Evolutionary conservation across 1,140 invertebrate species (phyloP), one percentile per base, ranked within the genome.

Genomic region (Drosophila yakuba): DNA sequence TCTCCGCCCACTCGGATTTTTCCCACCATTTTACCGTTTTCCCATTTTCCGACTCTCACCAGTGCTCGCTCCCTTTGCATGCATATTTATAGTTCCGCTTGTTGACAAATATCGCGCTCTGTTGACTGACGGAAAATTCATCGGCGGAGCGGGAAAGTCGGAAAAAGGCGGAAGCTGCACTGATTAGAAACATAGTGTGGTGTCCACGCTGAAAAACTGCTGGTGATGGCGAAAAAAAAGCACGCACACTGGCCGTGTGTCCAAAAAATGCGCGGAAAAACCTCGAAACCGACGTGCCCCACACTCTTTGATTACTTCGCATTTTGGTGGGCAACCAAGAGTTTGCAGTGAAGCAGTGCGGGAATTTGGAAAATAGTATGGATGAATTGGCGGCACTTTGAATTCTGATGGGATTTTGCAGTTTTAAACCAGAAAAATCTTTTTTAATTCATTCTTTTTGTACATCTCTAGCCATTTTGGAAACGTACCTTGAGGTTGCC

Each of bases 21-120:
- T n/a, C 32, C 32, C 32, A 32, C 32, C 14, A 48, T 41, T 71
- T 25, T 4, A 4, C 25, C 25, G 4, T 25, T 25, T 64, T 66
- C 51, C 36, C 39, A 52, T 52, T 41, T 43, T 51, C 55, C 45
- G 12, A 11, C 12, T 25, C 43, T 17, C 41, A 23, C 3, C 15
- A n/a, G 8, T n/a, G 15, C 41, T 6, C 15, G 15, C 41, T 6
- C 15, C 51, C 43, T 32, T 45, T 67, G 63, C 83, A 74, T 88
- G 84, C 84, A 84, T 88, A 88, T 88, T 88, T 88, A 88, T 88
- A 88, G 84, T 89, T 89, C 84, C 84, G 84, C 80, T 80, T 89
- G 84, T 88, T 88, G 84, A 88, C 84, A 88, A 88, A 88, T 88
- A 84, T 88, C 84, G 71, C 83, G 60, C 84, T 20, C 63, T 88